A percentile compares a stretch with the other conserved stretches of the same genome.
Conservation (phyloP, 2,797 vertebrate species). For the Bryconaethiops microstoma region DNA sequence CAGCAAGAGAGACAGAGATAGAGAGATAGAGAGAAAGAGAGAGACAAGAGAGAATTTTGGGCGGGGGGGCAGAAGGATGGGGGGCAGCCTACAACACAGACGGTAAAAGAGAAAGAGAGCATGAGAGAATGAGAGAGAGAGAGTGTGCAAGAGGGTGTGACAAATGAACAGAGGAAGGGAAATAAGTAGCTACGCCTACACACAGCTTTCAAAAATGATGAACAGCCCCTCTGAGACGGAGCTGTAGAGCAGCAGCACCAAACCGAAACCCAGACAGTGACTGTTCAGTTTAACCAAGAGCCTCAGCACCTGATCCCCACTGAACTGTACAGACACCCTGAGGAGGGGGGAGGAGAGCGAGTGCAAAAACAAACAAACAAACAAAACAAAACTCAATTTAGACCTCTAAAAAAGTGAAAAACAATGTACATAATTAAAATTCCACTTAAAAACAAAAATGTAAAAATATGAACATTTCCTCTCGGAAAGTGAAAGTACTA, state of each 20-base stretch:
- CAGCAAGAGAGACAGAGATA: neutral
- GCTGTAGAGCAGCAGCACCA: neutral
- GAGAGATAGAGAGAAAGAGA: neutral
- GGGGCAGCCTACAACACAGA: neutral
- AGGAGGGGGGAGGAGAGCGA: neutral
- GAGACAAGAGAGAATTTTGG: neutral
- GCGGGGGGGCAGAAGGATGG: neutral
- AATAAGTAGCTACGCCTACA: slow-evolving; percentile 12
- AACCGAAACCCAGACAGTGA: neutral
- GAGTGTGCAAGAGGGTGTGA: neutral
- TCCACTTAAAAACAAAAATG: too few relatives aligned
- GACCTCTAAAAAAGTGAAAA: too few relatives aligned
- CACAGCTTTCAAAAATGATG: slow-evolving; percentile 11
- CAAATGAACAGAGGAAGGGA: neutral
- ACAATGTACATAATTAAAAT: too few relatives aligned
- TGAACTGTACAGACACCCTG: neutral
- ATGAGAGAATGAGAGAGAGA: neutral
- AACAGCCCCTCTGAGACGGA: slow-evolving; percentile 12
- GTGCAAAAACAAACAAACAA: too few relatives aligned
- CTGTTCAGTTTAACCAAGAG: neutral
- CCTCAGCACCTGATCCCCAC: neutral
- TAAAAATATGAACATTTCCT: too few relatives aligned
- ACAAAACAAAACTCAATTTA: too few relatives aligned
- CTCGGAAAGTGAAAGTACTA: too few relatives aligned
- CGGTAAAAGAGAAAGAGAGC: neutral